Conservation (phyloP, 2,797 vertebrate genomes). For the Tokudaia muenninki region DNA sequence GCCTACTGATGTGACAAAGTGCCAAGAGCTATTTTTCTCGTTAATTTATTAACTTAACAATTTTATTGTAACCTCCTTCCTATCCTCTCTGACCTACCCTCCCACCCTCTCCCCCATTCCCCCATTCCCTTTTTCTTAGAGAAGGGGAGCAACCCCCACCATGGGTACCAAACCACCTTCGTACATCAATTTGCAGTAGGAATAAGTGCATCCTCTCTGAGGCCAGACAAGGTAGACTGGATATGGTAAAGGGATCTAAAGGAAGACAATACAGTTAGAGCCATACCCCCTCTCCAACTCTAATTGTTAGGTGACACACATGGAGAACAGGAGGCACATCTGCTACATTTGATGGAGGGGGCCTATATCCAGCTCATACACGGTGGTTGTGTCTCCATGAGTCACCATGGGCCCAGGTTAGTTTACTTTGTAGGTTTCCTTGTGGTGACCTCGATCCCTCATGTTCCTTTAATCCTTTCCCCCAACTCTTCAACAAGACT, state of each 20-base stretch:
- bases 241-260: background rate
- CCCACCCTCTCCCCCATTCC: accelerated
- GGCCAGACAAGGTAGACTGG: background rate
- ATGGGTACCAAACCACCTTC: background rate
- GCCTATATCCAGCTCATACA: background rate
- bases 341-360: background rate
- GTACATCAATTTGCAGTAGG: background rate
- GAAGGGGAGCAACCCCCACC: background rate
- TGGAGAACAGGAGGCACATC: no score
- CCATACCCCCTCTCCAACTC: background rate
- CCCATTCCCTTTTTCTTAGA: background rate
- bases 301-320: background rate
- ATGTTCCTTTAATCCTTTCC: background rate
- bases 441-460: background rate
- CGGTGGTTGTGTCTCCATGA: background rate
- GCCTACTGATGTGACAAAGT: background rate
- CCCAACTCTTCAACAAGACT: no score
- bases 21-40: background rate
- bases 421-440: background rate
- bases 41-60: background rate
- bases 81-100: background rate
- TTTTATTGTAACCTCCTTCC: background rate
- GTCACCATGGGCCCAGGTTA: background rate
- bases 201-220: background rate
- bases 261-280: background rate